Base-by-base conservation (phyloP, 30 jellyfish, hydroid and myxozoan genomes). In the Clytia hemisphaerica region DNA sequence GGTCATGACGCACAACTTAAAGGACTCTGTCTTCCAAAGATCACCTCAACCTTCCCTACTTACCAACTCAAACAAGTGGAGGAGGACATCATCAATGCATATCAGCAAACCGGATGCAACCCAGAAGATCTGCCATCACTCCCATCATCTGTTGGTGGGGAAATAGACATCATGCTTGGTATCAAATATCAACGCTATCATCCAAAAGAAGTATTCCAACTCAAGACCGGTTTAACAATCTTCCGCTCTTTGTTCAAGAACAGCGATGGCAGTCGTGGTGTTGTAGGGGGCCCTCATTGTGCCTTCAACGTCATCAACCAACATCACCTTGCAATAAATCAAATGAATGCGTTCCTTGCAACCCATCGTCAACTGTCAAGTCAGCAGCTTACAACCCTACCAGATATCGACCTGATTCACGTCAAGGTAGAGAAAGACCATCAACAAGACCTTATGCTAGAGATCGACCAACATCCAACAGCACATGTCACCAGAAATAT, bases 131-230 rank as follows among this genome's bases (percentile, higher is more conserved):
- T 46, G 30, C 53, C 53, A 40, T 40, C 53, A 40, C 16, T 16
- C 10, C 53, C 53, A 16, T 40, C 60, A n/a, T 46, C 60, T n/a
- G 53, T 46, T 4, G 60, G 60, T n/a, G 60, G 3, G 19, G 60
- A 46, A 31, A 46, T 46, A 4, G 60, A 46, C 6, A 46, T 46
- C 60, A 46, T 9, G 60, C 60, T 46, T 46, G 60, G 60, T 4
- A 46, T 46, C 24, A 9, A 46, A 31, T 46, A n/a, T n/a, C 60
- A 46, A 31, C 9, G 60, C 19, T 46, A 46, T 2, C 60, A 46
- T 46, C 9, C 60, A 4, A 46, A 40, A 46, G 60, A 46, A 31
- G 3, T 46, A 46, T 46, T 46, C 60, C 60, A 46, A 46, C 60
- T 46, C 24, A 31, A n/a, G 60, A n/a, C 6, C 24, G 60, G 60